Percentiles rank a stretch among this genome's conserved stretches.
Evolutionary conservation across 2,113 vertebrate genomes (phyloP).

Genomic region (Vombatus ursinus): DNA sequence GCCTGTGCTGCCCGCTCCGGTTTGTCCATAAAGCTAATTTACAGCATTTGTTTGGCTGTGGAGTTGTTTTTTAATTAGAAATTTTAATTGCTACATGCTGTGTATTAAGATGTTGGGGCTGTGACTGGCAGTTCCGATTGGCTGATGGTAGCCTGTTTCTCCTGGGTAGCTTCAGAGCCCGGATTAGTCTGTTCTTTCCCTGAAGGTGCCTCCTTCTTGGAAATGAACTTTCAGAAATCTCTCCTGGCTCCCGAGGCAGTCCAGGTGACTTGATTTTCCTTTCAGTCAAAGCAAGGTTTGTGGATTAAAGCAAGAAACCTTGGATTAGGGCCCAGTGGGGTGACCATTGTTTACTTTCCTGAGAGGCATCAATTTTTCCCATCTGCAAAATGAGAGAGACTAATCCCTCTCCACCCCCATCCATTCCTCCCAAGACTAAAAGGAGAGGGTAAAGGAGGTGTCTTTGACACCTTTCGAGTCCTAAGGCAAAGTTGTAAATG

Average conservation of each 20-base stretch:
- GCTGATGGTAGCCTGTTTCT: slow-evolving; percentile 75
- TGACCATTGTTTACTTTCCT: neutral
- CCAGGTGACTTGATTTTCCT: neutral
- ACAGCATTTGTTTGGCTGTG: slow-evolving; percentile 73
- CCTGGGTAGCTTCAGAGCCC: slow-evolving; percentile 70
- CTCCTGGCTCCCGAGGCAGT: neutral
- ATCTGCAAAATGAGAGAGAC: neutral
- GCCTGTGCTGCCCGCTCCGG: slow-evolving; percentile 53
- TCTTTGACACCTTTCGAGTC: neutral
- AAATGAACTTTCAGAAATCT: slow-evolving; percentile 20
- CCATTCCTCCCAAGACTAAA: neutral
- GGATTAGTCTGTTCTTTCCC: slow-evolving; percentile 77
- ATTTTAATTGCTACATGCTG: slow-evolving; percentile 81
- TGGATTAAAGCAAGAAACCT: neutral
- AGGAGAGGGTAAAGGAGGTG: neutral
- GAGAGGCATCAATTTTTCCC: neutral
- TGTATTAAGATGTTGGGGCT: slow-evolving; percentile 80
- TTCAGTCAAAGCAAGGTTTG: neutral
- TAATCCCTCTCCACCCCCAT: neutral
- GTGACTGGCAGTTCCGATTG: slow-evolving; percentile 74
- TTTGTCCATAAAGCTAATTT: slow-evolving; percentile 73
- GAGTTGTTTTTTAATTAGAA: slow-evolving; percentile 74
- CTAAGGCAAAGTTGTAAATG: neutral
- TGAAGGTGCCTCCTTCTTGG: slow-evolving; percentile 55
- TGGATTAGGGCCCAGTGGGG: neutral